Base-by-base conservation (phyloP, 2,888 invertebrate genomes). In the Alentia gelatinosa region DNA sequence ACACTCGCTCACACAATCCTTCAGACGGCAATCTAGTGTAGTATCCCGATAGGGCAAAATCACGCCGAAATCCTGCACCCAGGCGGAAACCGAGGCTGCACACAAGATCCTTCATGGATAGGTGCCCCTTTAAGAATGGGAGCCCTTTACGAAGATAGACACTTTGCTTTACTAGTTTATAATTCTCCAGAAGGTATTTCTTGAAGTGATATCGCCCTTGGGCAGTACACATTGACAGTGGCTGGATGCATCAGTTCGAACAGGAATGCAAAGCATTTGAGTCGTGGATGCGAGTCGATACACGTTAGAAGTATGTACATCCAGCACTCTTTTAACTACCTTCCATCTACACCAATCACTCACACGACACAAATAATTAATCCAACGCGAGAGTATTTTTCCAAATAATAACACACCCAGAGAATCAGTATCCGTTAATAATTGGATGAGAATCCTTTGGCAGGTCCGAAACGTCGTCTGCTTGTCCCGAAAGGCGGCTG, bases 401-500 rank as follows among this genome's bases (percentile, higher is more conserved):
- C 3, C n/a, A 56, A 1, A 56, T 56, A 56, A 42, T 42, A 12
- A n/a, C n/a, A n/a, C n/a, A n/a, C n/a, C n/a, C n/a, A 42, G 15
- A 42, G 15, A 42, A 63, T 4, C 33, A 68, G n/a, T 68, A 68
- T 68, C 68, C 68, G 68, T 30, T 26, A 68, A n/a, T 56, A 56
- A 56, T 56, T 56, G 56, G 15, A 86, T 7, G 86, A 86, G 15
- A 47, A 33, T 47, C 86, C 47, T 30, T 86, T 86, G 15, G 47
- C 30, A 30, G 86, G 86, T 1, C 86, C 86, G 42, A 86, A 86
- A 12, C 86, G 86, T 33, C 86, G 42, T 33, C 86, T 42, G 47
- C 86, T 86, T 0, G 47, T 86, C 3, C 86, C 86, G 86, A 86
- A 86, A 30, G 86, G 33, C 0, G 42, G 86, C 30, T 86, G 42